These are phyloP conservation scores for Brachirus orientalis DNA, from an alignment of 2,113 vertebrate genomes.

Conservation along the genomic window DNA sequence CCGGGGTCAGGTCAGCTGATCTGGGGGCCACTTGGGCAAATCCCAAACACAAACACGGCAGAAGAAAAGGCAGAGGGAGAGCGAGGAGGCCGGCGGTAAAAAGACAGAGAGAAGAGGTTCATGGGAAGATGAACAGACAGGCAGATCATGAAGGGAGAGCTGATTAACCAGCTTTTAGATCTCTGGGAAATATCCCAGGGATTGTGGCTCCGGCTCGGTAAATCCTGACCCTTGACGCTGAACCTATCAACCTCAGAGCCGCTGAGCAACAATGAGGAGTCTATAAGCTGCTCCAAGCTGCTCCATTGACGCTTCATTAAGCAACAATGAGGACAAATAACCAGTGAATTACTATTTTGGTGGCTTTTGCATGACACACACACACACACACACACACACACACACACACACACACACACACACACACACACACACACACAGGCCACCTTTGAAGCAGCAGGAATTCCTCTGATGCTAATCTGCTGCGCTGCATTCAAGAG, in stretches of 20 bases:
- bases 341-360: slow-evolving; percentile 58
- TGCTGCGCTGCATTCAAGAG: slow-evolving; percentile 10
- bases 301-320: slow-evolving; percentile 82
- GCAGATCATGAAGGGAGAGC: slow-evolving; percentile 76
- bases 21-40: slow-evolving; percentile 82
- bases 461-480: slow-evolving; percentile 41
- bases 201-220: slow-evolving; percentile 55
- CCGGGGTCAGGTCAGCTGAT: slow-evolving; percentile 82
- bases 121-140: slow-evolving; percentile 79
- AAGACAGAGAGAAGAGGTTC: slow-evolving; percentile 66
- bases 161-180: slow-evolving; percentile 78
- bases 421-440: too few species aligned
- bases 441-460: too few species aligned
- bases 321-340: slow-evolving; percentile 78
- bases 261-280: slow-evolving; percentile 72
- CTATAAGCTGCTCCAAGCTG: slow-evolving; percentile 76
- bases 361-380: slow-evolving; percentile 60
- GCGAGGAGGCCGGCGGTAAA: slow-evolving; percentile 55
- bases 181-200: slow-evolving; percentile 78
- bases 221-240: slow-evolving; percentile 72
- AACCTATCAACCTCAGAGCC: slow-evolving; percentile 60
- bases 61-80: slow-evolving; percentile 72
- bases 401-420: too few species aligned
- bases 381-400: too few species aligned
- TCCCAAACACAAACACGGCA: slow-evolving; percentile 81